Base-by-base conservation (phyloP, 2,113 vertebrate genomes). In the Oryzias woworae region DNA sequence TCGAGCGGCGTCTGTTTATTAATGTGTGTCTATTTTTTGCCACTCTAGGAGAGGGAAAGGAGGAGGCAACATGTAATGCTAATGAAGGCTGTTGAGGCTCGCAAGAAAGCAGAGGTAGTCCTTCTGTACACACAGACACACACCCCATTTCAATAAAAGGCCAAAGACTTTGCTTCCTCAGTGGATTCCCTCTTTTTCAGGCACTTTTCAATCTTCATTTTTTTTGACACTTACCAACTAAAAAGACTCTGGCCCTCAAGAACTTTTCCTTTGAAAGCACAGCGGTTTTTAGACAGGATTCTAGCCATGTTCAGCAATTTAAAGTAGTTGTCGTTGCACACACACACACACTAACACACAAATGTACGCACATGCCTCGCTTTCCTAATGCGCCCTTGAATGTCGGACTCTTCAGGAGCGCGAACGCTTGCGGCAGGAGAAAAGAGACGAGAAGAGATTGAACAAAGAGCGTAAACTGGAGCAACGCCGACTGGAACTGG, bases 51-150 rank as follows among this genome's bases (percentile, higher is more conserved):
- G 80, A 93, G 96, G 84, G 97, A 99, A 88, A 94, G 97, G 87
- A 93, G 97, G 69, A 91, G 97, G 73, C 97, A 99, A 75, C 97
- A 99, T 55, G 93, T 98, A 89, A 97, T 99, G 96, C 93, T 98
- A 81, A 94, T 99, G 95, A 99, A 98, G 92, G 97, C 97, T 52
- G 95, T 99, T 86, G 97, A 99, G 84, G 95, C 97, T 60, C 95
- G 96, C 81, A 99, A 98, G 85, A 99, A 98, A 92, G 97, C 97
- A 70, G 97, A 99, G 93, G 97, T 99, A 92, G 89, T 93, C 57
- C 53, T 78, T 67, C 69, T 72, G 65, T 72, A 68, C 76, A 65
- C 69, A 68, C 73, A 53, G 57, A 75, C 67, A 70, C 48, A 78
- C 82, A 79, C 71, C 76, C 36, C 8, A 10, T 12, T 36, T 36